Percentiles rank a stretch among this genome's conserved stretches.
Conservation (phyloP, 2,797 vertebrate genomes). For the Peromyscus nudipes region DNA sequence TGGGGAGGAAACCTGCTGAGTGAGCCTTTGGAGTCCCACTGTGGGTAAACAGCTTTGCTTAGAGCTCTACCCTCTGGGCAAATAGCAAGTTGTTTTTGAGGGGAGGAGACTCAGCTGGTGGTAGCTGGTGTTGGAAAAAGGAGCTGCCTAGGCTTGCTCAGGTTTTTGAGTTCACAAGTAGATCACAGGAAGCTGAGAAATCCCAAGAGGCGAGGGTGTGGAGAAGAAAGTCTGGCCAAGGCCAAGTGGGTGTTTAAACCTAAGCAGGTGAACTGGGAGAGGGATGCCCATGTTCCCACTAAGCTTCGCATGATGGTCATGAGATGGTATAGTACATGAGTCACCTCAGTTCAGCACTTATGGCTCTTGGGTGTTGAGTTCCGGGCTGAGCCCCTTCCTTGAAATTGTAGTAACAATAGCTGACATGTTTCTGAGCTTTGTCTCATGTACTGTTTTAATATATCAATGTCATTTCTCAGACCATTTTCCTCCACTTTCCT, state of each 20-base stretch:
- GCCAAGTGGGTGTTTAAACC: neutral
- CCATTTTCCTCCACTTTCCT: neutral
- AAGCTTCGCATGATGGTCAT: too few relatives aligned
- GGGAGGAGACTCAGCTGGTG: neutral
- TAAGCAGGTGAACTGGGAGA: neutral
- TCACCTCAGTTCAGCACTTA: neutral
- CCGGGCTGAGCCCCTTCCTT: neutral
- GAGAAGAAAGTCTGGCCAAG: neutral
- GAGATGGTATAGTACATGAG: neutral
- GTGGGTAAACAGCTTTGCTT: constrained; percentile 60
- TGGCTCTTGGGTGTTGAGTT: neutral
- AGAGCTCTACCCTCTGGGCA: constrained; percentile 18
- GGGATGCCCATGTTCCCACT: neutral
- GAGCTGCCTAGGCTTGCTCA: neutral
- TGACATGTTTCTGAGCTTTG: neutral
- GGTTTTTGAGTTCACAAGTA: neutral
- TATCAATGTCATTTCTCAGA: neutral
- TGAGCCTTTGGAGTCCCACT: constrained; percentile 40
- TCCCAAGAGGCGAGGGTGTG: neutral
- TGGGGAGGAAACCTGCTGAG: constrained; percentile 70
- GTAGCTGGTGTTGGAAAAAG: constrained; percentile 29
- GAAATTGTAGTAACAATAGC: neutral
- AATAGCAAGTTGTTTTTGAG: constrained; percentile 48
- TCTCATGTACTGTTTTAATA: neutral
- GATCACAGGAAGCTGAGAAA: constrained; percentile 31